Conservation (phyloP, 2,113 vertebrate species). For the Lipophrys pholis region DNA sequence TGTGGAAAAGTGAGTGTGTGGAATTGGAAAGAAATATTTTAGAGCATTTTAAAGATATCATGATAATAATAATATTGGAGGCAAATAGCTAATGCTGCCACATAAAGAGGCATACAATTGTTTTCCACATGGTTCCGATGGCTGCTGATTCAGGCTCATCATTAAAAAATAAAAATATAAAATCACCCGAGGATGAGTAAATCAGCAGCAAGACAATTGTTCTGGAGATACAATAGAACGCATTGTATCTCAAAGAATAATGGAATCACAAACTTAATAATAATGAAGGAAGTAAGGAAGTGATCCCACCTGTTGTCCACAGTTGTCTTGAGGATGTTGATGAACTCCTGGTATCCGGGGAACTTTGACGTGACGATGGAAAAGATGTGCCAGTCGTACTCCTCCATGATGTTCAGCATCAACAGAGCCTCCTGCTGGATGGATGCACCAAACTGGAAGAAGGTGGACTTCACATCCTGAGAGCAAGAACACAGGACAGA, state of each 20-base stretch:
- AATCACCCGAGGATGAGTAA: too few species aligned
- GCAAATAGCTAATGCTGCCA: too few species aligned
- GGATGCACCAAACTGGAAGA: slow-evolving; percentile 98
- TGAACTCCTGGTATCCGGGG: slow-evolving; percentile 97
- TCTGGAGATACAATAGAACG: too few species aligned
- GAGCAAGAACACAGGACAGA: background rate
- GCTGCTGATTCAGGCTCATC: too few species aligned
- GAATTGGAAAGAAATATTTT: too few species aligned
- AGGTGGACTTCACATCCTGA: slow-evolving; percentile 95
- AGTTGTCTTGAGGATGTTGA: slow-evolving; percentile 93
- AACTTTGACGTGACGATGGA: slow-evolving; percentile 97
- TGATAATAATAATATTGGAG: too few species aligned
- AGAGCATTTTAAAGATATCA: too few species aligned
- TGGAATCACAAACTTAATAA: background rate
- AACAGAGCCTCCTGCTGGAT: slow-evolving; percentile 97
- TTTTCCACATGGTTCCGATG: too few species aligned
- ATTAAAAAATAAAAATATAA: too few species aligned
- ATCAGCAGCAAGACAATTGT: too few species aligned
- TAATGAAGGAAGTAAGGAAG: background rate
- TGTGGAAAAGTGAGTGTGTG: too few species aligned
- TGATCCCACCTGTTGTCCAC: slow-evolving; percentile 90
- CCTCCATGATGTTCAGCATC: slow-evolving; percentile 99
- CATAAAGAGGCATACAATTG: too few species aligned
- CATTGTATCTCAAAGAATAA: background rate
- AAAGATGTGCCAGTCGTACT: slow-evolving; percentile 99